Conservation (phyloP, 2,797 vertebrate genomes). For the Poecilia picta region DNA sequence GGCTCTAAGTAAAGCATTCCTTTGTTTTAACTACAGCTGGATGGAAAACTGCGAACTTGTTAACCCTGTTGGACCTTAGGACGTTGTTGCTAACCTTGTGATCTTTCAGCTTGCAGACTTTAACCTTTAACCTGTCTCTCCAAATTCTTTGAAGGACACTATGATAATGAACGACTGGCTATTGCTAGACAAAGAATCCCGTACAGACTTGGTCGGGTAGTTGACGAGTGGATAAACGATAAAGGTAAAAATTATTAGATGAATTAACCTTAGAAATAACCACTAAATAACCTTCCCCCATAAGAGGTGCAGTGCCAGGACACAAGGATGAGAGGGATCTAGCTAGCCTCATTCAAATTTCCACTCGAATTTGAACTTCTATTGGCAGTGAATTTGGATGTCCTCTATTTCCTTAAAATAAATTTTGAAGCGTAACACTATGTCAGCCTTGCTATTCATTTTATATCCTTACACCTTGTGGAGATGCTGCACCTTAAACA, state of each 20-base stretch:
- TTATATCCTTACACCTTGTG: conserved; percentile 74
- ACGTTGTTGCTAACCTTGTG: conserved; percentile 85
- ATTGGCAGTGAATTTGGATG: conserved; percentile 43
- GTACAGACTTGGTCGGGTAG: conserved; percentile 99
- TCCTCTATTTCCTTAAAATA: conserved; percentile 27
- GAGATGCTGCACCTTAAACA: conserved; percentile 80
- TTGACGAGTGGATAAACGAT: conserved; percentile 99
- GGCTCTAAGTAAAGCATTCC: conserved; percentile 72
- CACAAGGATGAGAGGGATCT: conserved; percentile 68
- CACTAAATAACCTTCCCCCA: conserved; percentile 81
- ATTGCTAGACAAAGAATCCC: conserved; percentile 99
- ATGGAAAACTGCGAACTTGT: conserved; percentile 82
- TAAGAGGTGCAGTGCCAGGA: conserved; percentile 86
- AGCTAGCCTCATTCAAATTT: conserved; percentile 25
- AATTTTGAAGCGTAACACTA: conserved; percentile 13
- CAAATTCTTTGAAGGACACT: conserved; percentile 99
- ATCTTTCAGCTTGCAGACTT: conserved; percentile 87
- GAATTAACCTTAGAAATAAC: conserved; percentile 85
- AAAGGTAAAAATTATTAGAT: conserved; percentile 97
- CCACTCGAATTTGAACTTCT: conserved; percentile 50
- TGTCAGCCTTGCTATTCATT: conserved; percentile 27
- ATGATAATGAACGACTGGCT: conserved; percentile 99
- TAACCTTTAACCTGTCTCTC: conserved; percentile 95
- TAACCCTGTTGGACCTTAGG: conserved; percentile 82
- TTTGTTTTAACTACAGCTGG: conserved; percentile 79